These are phyloP conservation scores for Trilocha varians DNA, from an alignment of 2,888 invertebrate genomes.

Conservation along the genomic window DNA sequence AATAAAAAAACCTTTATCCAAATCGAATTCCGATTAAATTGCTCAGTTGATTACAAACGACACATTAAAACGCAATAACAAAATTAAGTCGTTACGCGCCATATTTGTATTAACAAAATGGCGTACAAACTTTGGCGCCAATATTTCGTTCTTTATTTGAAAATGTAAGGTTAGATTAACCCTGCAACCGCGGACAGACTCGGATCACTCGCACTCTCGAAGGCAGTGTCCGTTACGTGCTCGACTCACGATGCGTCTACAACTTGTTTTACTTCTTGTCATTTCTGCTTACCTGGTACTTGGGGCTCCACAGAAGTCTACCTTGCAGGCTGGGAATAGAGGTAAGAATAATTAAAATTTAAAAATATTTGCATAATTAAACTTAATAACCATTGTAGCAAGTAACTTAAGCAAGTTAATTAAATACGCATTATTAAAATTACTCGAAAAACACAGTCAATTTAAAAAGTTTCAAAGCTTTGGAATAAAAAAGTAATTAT, in stretches of 20 bases:
- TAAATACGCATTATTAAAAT: too few relatives aligned
- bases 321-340: constrained; percentile 34
- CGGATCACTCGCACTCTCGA: not conserved
- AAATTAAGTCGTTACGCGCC: not conserved
- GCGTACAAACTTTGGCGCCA: not conserved
- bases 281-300: constrained; percentile 16
- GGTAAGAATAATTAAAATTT: constrained; percentile 32
- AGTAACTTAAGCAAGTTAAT: too few relatives aligned
- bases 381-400: too few relatives aligned
- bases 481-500: too few relatives aligned
- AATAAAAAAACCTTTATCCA: too few relatives aligned
- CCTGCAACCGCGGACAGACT: not conserved
- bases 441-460: too few relatives aligned
- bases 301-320: constrained; percentile 29
- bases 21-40: not conserved
- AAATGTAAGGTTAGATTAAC: not conserved
- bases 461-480: too few relatives aligned
- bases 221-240: constrained; percentile 1
- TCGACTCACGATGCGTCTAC: constrained; percentile 38
- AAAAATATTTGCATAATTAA: too few relatives aligned
- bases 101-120: too few relatives aligned
- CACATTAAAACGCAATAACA: not conserved
- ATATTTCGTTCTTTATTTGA: not conserved
- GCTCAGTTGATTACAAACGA: not conserved
- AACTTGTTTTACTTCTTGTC: constrained; percentile 25